Base-by-base conservation (phyloP, 1,140 invertebrate species). In the Ceratosolen solmsi region DNA sequence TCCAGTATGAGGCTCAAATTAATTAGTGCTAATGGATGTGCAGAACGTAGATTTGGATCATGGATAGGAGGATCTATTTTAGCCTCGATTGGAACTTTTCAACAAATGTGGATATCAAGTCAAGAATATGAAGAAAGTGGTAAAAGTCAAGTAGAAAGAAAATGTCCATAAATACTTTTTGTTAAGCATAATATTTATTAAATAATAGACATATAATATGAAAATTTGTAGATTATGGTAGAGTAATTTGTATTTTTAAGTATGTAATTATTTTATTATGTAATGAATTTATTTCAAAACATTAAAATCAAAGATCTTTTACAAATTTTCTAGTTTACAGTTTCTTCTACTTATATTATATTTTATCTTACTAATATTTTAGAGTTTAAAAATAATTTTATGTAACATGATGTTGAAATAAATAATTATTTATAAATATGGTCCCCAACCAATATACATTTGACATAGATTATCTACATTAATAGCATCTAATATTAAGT, bases 391-490 rank as follows among this genome's bases (percentile, higher is more conserved):
- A 36, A 9, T 68, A 22, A 38, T 38, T 36, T n/a, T 2, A 36
- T n/a, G 3, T 38, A 22, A 80, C 3, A 36, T n/a, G n/a, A n/a
- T n/a, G n/a, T 8, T 65, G 79, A 73, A 84, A 82, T 51, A 36
- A 72, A 65, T 1, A 76, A 9, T 41, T 84, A 84, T 79, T 92
- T 90, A 98, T 84, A 98, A 90, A 88, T 95, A 98, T 13, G 97
- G 92, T 63, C 96, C 96, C 98, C 98, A 99, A 15, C 98, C 98
- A 82, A 97, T 94, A 88, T 98, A 99, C 98, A 99, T 99, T 90
- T 96, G 95, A 86, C 96, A 96, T 1, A 99, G 92, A 91, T 98
- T 98, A 83, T 96, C 94, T 74, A 96, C 90, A 89, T 94, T 95
- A 2, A 96, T 98, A 2, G 99, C 97, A 92, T 99, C 97, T 41